Evolutionary conservation across 2,797 vertebrate genomes (phyloP).

Genomic region (Synanceia verrucosa): DNA sequence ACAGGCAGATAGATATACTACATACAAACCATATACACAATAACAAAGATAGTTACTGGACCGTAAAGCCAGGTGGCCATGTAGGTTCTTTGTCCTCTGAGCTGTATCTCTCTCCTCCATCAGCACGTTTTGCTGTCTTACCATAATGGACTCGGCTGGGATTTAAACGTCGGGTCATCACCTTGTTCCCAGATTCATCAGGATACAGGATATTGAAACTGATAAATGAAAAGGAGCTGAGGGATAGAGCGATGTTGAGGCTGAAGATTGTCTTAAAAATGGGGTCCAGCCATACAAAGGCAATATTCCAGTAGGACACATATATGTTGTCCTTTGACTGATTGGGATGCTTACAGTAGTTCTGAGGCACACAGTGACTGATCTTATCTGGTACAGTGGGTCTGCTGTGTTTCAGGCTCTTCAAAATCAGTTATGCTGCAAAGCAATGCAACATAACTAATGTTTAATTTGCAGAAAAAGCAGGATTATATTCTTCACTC

Average conservation of each 20-base stretch:
- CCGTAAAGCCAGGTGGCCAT: conserved; percentile 67
- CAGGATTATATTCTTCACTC: not conserved
- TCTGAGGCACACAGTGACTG: conserved; percentile 20
- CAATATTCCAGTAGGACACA: conserved; percentile 49
- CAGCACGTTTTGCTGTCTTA: conserved; percentile 67
- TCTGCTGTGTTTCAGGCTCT: conserved; percentile 27
- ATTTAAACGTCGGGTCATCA: conserved; percentile 78
- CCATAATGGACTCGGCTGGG: conserved; percentile 71
- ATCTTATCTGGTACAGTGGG: conserved; percentile 51
- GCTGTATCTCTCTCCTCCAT: conserved; percentile 71
- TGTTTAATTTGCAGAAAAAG: not conserved
- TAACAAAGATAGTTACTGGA: conserved; percentile 31
- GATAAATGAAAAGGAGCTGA: conserved; percentile 74
- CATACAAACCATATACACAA: conserved; percentile 30
- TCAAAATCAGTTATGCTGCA: conserved; percentile 22
- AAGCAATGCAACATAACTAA: not conserved
- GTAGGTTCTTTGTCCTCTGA: conserved; percentile 72
- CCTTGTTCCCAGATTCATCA: conserved; percentile 67
- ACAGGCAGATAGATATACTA: conserved; percentile 10
- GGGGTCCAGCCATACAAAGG: conserved; percentile 23
- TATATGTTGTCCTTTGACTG: conserved; percentile 56
- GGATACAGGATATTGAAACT: conserved; percentile 78
- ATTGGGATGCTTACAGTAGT: conserved; percentile 49
- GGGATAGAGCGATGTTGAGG: conserved; percentile 56
- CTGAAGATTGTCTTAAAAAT: conserved; percentile 43